Base-by-base conservation (phyloP, 2,113 vertebrate genomes). In the Malurus cyaneus region DNA sequence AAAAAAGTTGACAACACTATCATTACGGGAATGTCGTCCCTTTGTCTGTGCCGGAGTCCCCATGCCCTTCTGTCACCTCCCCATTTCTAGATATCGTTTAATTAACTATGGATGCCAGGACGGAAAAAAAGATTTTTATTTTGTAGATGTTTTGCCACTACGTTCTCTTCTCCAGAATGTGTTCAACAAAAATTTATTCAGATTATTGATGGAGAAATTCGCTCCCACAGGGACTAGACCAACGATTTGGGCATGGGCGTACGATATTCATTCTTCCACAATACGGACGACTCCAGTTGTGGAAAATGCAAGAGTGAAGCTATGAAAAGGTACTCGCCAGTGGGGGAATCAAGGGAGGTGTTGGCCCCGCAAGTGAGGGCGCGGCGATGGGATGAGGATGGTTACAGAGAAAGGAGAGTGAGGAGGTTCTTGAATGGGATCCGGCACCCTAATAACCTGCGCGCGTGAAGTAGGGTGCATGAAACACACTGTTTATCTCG, bases 401-500 rank as follows among this genome's bases (percentile, higher is more conserved):
- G 25, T 56, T 46, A 8, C 10, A 59, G 78, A 41, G 36, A 9
- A 29, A 70, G 31, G 8, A 36, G 29, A 77, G 28, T 1, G 2
- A 16, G 20, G 32, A 8, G 1, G 80, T 61, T 66, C 52, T 9
- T 56, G 53, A 83, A 70, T 53, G 60, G 47, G 77, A 61, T 21
- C 12, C 60, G 54, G 39, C 15, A 42, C 74, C 73, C 77, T 89
- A 83, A 62, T 26, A n/a, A 80, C 42, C 16, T 17, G 19, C 66
- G 6, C 5, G 11, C 29, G 60, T 8, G 8, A 26, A 54, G 50
- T 34, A 61, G 26, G 5, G 42, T 62, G 67, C 57, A 12, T 74
- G 93, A 96, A 93, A 97, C 60, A 93, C 19, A 86, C 49, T n/a
- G 44, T 52, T 61, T 91, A 6, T 94, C 93, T 84, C 44, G 26